Evolutionary conservation across 1,140 invertebrate species (phyloP).

Genomic region (Rhynchophorus ferrugineus): DNA sequence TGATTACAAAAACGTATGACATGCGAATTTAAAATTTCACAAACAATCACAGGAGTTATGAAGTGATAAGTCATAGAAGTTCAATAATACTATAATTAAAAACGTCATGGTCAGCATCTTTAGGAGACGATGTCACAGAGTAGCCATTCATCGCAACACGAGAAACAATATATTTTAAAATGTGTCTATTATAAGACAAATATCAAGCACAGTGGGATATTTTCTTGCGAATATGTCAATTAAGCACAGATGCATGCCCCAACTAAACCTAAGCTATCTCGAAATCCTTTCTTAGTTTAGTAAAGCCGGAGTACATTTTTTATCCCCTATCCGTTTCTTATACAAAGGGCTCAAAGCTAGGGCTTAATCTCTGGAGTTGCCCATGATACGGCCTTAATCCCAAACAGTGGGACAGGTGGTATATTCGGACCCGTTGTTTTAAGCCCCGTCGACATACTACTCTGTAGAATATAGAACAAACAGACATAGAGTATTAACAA

Average conservation of each 20-base stretch:
- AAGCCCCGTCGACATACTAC: constrained; percentile 15
- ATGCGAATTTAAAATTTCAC: too few species aligned
- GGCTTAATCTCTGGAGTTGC: constrained; percentile 24
- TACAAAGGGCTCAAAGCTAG: constrained; percentile 13
- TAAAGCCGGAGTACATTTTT: constrained; percentile 13
- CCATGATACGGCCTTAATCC: constrained; percentile 23
- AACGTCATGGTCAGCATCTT: too few species aligned
- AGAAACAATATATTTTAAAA: too few species aligned
- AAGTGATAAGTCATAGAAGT: too few species aligned
- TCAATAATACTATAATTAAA: too few species aligned
- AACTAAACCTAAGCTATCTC: not conserved
- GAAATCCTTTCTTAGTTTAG: not conserved
- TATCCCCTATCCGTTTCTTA: constrained; percentile 4
- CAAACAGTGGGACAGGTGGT: constrained; percentile 23
- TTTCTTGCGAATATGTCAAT: not conserved
- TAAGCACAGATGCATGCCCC: not conserved
- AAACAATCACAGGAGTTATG: too few species aligned
- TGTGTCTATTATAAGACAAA: too few species aligned
- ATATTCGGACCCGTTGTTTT: constrained; percentile 14
- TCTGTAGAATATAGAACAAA: not conserved
- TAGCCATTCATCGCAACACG: too few species aligned
- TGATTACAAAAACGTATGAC: too few species aligned
- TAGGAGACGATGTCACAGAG: too few species aligned
- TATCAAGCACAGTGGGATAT: too few species aligned
- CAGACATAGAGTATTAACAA: not conserved